Percentiles rank a stretch among this genome's conserved stretches.
These are phyloP conservation scores for Mycogona germanica DNA, from an alignment of 2,888 invertebrate species.

Conservation along the genomic window DNA sequence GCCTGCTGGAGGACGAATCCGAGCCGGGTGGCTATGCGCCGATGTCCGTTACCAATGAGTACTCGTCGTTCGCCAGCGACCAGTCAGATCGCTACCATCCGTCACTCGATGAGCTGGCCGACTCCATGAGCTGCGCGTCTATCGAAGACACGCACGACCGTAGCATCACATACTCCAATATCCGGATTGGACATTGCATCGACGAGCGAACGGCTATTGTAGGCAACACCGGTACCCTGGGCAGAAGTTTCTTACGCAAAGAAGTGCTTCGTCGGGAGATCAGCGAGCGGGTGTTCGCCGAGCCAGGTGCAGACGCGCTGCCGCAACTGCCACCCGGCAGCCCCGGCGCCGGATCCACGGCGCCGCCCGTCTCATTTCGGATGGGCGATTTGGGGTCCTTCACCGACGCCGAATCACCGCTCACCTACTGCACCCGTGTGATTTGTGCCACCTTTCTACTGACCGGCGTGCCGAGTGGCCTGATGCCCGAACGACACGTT, in stretches of 20 bases:
- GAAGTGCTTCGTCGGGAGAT: not conserved
- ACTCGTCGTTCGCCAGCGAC: no score
- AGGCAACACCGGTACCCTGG: conserved; percentile 15
- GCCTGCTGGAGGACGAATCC: conserved; percentile 32
- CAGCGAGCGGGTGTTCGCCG: not conserved
- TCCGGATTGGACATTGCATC: conserved; percentile 31
- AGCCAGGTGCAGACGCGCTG: no score
- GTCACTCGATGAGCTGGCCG: conserved; percentile 27
- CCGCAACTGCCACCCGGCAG: no score
- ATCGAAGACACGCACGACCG: conserved; percentile 24
- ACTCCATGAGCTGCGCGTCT: conserved; percentile 16
- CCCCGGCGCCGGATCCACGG: not conserved
- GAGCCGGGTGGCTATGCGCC: no score
- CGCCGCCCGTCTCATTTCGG: conserved; percentile 28
- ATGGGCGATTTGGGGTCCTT: conserved; percentile 53
- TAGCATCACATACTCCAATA: conserved; percentile 29
- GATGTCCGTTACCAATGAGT: no score
- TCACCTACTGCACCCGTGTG: conserved; percentile 58
- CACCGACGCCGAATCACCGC: conserved; percentile 48
- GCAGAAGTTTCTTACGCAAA: not conserved
- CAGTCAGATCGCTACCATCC: no score
- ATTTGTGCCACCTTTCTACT: conserved; percentile 60
- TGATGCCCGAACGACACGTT: conserved; percentile 59
- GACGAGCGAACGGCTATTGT: conserved; percentile 26
- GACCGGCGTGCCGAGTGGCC: conserved; percentile 44